Evolutionary conservation across 1,140 invertebrate species (phyloP).

Genomic region (Galleria mellonella): DNA sequence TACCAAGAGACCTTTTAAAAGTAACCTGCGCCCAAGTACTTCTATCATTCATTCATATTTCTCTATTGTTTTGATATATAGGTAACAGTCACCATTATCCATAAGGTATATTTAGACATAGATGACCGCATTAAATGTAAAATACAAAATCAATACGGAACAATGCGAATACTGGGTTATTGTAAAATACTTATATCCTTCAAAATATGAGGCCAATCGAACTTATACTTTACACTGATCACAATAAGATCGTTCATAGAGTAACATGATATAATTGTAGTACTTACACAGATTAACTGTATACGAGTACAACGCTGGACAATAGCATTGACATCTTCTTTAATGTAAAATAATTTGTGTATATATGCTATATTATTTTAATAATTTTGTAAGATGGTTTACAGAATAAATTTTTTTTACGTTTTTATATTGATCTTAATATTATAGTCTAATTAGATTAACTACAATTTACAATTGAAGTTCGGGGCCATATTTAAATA

Average conservation of each 20-base stretch:
- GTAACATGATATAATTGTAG: conserved; percentile 1
- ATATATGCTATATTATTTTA: conserved; percentile 51
- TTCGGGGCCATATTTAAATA: no score
- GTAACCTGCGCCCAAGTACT: no score
- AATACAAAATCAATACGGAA: conserved; percentile 62
- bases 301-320: conserved; percentile 47
- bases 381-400: conserved; percentile 43
- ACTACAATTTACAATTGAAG: no score
- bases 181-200: conserved; percentile 12
- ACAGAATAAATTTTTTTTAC: no score
- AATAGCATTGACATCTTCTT: conserved; percentile 57
- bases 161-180: conserved; percentile 50
- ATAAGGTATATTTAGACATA: conserved; percentile 28
- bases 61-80: no score
- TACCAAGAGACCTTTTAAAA: no score
- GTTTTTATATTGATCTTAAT: no score
- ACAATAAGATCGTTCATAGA: conserved; percentile 4
- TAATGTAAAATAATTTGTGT: conserved; percentile 62
- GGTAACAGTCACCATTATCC: no score
- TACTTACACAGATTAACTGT: conserved; percentile 7
- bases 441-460: no score
- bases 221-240: conserved; percentile 7
- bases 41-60: no score
- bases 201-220: conserved; percentile 2
- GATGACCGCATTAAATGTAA: conserved; percentile 64